Base-by-base conservation (phyloP, 2,113 vertebrate genomes). In the Caretta caretta region DNA sequence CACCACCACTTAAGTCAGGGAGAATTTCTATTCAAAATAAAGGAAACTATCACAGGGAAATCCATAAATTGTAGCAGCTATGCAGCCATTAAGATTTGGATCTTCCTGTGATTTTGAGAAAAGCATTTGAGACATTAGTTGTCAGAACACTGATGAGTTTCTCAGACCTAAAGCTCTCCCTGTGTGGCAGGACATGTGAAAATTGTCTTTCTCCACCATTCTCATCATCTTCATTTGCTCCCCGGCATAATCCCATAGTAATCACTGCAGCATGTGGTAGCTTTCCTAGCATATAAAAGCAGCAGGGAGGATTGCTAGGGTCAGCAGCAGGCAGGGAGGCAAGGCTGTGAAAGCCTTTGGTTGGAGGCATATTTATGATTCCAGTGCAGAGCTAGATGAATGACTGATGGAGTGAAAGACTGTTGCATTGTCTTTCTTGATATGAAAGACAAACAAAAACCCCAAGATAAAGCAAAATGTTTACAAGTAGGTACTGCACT, bases 201-300 rank as follows among this genome's bases (percentile, higher is more conserved):
- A 22, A 88, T 25, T 22, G 4, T 92, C 3, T 86, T 48, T 90
- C 62, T 90, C 31, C 88, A 87, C 72, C 38, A 24, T 25, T 10
- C 86, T 90, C 87, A 90, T 10, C 79, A 31, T 92, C 92, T 83
- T 96, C 57, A 90, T 93, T 90, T 95, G 89, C 31, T 81, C 84
- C 92, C 54, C 29, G 94, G 95, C 46, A 93, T 89, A 92, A 38
- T 95, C 87, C 78, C 83, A 6, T 83, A 96, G 92, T 25, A 91
- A 75, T 25, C 42, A 80, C 4, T 10, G 86, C 72, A 92, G 62
- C 0, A 0, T 90, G 87, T 92, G 11, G 31, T 87, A 91, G 90
- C 54, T 94, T 95, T 87, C 27, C 19, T 11, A 92, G 79, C 57
- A 91, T 95, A 92, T 57, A 92, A 97, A 93, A 94, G 92, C 78